These are phyloP conservation scores for Acrocephalus kingi DNA, from an alignment of 2,113 vertebrate species.

Conservation along the genomic window DNA sequence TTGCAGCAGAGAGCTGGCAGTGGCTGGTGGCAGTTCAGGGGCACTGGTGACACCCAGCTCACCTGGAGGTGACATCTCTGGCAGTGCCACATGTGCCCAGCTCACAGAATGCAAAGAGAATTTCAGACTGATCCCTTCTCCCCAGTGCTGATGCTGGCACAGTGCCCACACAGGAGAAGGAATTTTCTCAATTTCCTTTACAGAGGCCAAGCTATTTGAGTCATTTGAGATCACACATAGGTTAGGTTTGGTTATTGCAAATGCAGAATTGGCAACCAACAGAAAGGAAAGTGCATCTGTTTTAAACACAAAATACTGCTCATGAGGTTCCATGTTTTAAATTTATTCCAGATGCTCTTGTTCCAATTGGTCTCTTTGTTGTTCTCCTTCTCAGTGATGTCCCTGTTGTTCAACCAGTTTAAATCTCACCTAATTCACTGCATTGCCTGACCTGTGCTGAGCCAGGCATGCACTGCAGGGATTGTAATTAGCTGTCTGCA, in stretches of 20 bases:
- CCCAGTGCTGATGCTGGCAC: conserved; percentile 9
- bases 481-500: background rate
- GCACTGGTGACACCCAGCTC: background rate
- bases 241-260: conserved; percentile 44
- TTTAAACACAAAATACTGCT: conserved; percentile 28
- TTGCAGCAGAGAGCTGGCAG: background rate
- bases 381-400: background rate
- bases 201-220: conserved; percentile 45
- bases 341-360: conserved; percentile 66
- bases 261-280: conserved; percentile 28
- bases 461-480: background rate
- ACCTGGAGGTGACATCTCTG: background rate
- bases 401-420: background rate
- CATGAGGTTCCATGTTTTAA: background rate
- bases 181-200: conserved; percentile 70
- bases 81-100: background rate
- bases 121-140: background rate
- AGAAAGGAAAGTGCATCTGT: conserved; percentile 48
- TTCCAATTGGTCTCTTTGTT: conserved; percentile 27
- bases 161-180: conserved; percentile 54
- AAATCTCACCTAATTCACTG: conserved; percentile 25
- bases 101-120: background rate
- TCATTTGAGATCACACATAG: conserved; percentile 38
- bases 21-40: background rate
- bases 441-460: conserved; percentile 22